Conservation (phyloP, 1,140 invertebrate species). For the Drosophila lini region DNA sequence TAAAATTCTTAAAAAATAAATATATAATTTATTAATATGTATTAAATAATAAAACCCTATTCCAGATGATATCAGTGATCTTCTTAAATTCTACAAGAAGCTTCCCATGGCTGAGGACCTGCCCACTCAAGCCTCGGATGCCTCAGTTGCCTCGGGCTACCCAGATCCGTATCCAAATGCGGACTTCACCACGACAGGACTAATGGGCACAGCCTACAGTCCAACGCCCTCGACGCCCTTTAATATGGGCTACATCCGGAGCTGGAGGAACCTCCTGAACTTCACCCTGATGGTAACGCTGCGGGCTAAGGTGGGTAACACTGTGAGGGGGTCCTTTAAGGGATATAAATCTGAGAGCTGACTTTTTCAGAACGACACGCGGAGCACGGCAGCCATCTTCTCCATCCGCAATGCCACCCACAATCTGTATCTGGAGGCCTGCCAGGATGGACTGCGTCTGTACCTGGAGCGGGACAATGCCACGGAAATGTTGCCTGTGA, state of each 20-base stretch:
- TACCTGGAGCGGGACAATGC: conserved; percentile 81
- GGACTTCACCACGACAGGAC: conserved; percentile 30
- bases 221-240: conserved; percentile 64
- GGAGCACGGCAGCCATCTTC: conserved; percentile 74
- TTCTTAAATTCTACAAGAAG: conserved; percentile 83
- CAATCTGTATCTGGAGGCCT: conserved; percentile 82
- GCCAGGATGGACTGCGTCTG: conserved; percentile 76
- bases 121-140: conserved; percentile 31
- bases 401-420: conserved; percentile 80
- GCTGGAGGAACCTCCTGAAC: conserved; percentile 75
- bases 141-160: conserved; percentile 19
- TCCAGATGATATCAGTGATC: conserved; percentile 80
- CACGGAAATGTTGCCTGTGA: conserved; percentile 84
- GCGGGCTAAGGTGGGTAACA: conserved; percentile 65
- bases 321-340: too few species aligned
- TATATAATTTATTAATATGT: too few species aligned
- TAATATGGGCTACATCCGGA: conserved; percentile 78
- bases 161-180: conserved; percentile 31
- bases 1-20: not conserved
- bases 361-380: conserved; percentile 71
- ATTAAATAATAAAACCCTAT: not conserved
- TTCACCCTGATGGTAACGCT: conserved; percentile 81
- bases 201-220: conserved; percentile 20
- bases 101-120: conserved; percentile 51
- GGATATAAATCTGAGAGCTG: not conserved